Base-by-base conservation (phyloP, 2,113 vertebrate genomes). In the Pipra filicauda region DNA sequence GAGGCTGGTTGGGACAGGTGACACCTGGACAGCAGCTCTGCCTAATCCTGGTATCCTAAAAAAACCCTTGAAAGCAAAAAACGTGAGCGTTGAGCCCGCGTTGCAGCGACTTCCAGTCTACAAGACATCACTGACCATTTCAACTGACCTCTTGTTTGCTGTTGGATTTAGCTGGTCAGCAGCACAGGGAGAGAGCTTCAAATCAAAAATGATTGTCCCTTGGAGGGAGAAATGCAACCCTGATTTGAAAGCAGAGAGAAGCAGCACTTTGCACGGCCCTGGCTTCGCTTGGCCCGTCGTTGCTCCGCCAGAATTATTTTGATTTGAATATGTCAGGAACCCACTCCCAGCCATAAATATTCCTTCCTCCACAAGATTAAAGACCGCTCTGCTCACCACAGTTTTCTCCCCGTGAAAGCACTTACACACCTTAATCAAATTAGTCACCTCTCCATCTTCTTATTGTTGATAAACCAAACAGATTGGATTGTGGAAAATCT, bases 401-500 rank as follows among this genome's bases (percentile, higher is more conserved):
- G 87, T 96, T 89, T 94, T 86, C 76, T 89, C 80, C 69, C 57
- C 41, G 3, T 77, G 93, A 64, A 92, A 70, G 88, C 58, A 78
- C 83, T 93, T 75, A 78, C 64, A 78, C 80, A 90, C 85, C 61
- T 96, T 95, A 92, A 95, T 96, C 93, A 95, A 96, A 95, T 88
- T 95, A 94, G 85, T 92, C 96, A 96, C 95, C 91, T 88, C 76
- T 96, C 86, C 49, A 75, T 96, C 92, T 91, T 92, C 30, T 31
- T 46, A 35, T 37, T 81, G 64, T n/a, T 59, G 11, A 72, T 78
- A 84, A 92, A 89, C 55, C 27, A 39, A 78, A 57, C 43, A 87
- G 92, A 81, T 74, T 92, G 89, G 37, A 71, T 84, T 84, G 86
- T 6, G 9, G 83, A 37, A 91, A 95, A 44, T 31, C 82, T 88